phyloP scores from a whole-genome alignment of 35 echinoderm and acorn worm species.

The Apostichopus parvimensis region DNA sequence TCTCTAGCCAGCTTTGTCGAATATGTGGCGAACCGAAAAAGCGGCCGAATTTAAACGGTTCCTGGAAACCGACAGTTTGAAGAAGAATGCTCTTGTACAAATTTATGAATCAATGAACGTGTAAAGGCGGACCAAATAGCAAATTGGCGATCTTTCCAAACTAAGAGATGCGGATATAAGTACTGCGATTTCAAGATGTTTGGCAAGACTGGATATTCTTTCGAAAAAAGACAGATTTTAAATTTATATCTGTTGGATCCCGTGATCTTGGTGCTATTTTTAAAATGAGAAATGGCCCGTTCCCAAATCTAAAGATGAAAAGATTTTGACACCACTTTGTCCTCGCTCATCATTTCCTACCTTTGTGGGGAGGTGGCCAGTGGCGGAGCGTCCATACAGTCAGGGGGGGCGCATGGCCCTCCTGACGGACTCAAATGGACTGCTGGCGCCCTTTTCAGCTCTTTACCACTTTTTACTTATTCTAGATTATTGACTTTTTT shows the following conservation, averaged over 20 bases:
- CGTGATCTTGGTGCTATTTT: neutral
- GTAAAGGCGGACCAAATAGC: neutral
- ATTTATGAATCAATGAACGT: neutral
- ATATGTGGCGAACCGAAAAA: too few relatives aligned
- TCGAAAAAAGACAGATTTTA: neutral
- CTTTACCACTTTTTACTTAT: too few relatives aligned
- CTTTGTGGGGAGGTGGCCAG: too few relatives aligned
- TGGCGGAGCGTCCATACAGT: too few relatives aligned
- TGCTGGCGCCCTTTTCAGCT: too few relatives aligned
- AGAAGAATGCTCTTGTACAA: neutral
- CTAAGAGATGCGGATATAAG: neutral
- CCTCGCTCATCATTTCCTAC: too few relatives aligned
- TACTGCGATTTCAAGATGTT: neutral
- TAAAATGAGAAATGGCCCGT: neutral
- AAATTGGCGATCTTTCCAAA: neutral
- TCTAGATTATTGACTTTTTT: too few relatives aligned
- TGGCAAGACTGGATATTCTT: neutral
- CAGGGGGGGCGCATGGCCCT: too few relatives aligned
- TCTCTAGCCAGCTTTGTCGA: too few relatives aligned
- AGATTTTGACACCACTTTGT: too few relatives aligned
- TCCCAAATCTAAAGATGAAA: neutral
- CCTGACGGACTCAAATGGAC: too few relatives aligned
- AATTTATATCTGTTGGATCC: neutral
- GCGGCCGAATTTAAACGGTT: neutral
- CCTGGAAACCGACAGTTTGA: neutral